These are phyloP conservation scores for Matsumyia berberina DNA, from an alignment of 2,888 invertebrate species.

Conservation along the genomic window DNA sequence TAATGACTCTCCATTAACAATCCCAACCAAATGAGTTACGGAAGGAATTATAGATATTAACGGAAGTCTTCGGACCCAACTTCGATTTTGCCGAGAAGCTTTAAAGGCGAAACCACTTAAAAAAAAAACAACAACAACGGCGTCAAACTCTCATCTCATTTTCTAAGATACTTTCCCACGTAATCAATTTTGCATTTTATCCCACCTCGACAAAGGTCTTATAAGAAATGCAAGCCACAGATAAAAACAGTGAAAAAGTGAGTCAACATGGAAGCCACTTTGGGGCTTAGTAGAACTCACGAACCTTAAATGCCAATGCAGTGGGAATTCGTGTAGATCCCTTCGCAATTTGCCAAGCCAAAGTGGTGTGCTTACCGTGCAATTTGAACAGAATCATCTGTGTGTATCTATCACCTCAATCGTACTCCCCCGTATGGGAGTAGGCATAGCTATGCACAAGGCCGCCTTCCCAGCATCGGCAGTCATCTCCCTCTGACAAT, in stretches of 20 bases:
- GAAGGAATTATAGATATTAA: conserved; percentile 29
- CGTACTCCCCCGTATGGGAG: not conserved
- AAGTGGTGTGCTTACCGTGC: conserved; percentile 49
- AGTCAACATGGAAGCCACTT: conserved; percentile 17
- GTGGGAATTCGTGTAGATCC: conserved; percentile 25
- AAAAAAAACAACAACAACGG: too few relatives aligned
- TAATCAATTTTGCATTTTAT: conserved; percentile 49
- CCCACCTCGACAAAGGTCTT: too few relatives aligned
- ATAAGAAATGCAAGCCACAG: conserved; percentile 25
- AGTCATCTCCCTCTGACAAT: not conserved
- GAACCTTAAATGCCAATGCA: conserved; percentile 57
- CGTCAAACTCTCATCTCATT: not conserved
- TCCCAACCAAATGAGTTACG: conserved; percentile 27
- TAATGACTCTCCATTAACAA: conserved; percentile 44
- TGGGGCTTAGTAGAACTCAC: conserved; percentile 30
- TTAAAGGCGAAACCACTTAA: too few relatives aligned
- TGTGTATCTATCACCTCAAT: conserved; percentile 40
- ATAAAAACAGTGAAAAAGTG: not conserved
- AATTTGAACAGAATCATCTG: conserved; percentile 52
- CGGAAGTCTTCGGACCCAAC: conserved; percentile 2
- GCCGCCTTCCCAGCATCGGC: not conserved
- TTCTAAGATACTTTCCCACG: conserved; percentile 51
- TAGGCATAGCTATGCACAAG: conserved; percentile 3
- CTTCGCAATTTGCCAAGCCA: conserved; percentile 29
- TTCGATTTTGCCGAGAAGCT: too few relatives aligned